Evolutionary conservation across 2,888 invertebrate genomes (phyloP).

Genomic region (Watsonalla binaria): DNA sequence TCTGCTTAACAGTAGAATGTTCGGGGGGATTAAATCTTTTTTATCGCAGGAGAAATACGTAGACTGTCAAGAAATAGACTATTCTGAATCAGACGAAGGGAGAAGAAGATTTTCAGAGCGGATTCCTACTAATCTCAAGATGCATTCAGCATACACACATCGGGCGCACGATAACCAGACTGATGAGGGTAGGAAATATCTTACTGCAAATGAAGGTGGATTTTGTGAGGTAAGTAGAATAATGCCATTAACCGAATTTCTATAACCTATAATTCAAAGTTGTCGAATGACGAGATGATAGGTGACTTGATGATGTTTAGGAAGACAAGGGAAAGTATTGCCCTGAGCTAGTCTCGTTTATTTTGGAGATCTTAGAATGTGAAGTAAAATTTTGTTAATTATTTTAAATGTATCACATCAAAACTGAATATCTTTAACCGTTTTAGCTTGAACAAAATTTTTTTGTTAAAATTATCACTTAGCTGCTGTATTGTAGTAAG

Average conservation of each 20-base stretch:
- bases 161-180: slow-evolving; percentile 7
- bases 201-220: slow-evolving; percentile 39
- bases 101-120: slow-evolving; percentile 40
- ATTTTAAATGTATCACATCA: too few species aligned
- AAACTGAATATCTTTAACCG: too few species aligned
- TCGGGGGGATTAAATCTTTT: not conserved
- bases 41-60: slow-evolving; percentile 59
- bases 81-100: slow-evolving; percentile 47
- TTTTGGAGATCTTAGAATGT: too few species aligned
- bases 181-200: slow-evolving; percentile 8
- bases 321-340: too few species aligned
- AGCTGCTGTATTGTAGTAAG: too few species aligned
- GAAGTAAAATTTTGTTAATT: too few species aligned
- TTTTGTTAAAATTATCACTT: too few species aligned
- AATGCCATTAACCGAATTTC: not conserved
- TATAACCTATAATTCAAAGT: not conserved
- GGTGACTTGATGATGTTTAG: too few species aligned
- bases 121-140: slow-evolving; percentile 48
- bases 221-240: slow-evolving; percentile 57
- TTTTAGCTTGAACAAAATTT: too few species aligned
- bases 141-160: slow-evolving; percentile 47
- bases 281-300: too few species aligned
- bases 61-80: slow-evolving; percentile 63
- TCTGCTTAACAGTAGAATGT: too few species aligned
- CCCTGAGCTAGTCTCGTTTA: too few species aligned